These are phyloP conservation scores for Erebia ligea DNA, from an alignment of 2,888 invertebrate genomes.

Conservation along the genomic window DNA sequence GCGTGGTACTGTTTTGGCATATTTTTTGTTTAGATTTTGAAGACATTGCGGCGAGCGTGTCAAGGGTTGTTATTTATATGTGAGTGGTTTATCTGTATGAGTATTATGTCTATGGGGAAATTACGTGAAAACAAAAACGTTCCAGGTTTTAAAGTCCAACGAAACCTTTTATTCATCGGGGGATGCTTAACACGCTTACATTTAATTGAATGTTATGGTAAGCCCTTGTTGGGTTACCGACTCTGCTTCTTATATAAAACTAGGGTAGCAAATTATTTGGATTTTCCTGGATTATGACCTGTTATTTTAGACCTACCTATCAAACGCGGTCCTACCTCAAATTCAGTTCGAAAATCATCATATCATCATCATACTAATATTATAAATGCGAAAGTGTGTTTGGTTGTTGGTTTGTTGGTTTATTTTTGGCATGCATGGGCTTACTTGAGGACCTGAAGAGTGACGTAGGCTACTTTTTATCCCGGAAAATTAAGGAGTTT, in stretches of 20 bases:
- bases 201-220: conserved; percentile 28
- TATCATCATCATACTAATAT: too few relatives aligned
- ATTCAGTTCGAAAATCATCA: background rate
- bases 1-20: too few relatives aligned
- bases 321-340: background rate
- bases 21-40: background rate
- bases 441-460: too few relatives aligned
- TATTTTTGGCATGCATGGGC: too few relatives aligned
- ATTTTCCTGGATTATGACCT: background rate
- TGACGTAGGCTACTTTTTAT: too few relatives aligned
- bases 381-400: too few relatives aligned
- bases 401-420: too few relatives aligned
- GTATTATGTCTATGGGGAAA: conserved; percentile 23
- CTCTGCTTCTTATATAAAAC: background rate
- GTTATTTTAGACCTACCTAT: background rate
- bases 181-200: conserved; percentile 20
- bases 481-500: too few relatives aligned
- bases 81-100: background rate
- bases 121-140: conserved; percentile 18
- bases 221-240: background rate
- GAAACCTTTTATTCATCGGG: conserved; percentile 21
- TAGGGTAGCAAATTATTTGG: background rate
- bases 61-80: background rate
- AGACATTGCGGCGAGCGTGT: background rate
- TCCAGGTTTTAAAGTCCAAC: conserved; percentile 23